Conservation (phyloP, 1,140 invertebrate genomes). For the Uloborus diversus region DNA sequence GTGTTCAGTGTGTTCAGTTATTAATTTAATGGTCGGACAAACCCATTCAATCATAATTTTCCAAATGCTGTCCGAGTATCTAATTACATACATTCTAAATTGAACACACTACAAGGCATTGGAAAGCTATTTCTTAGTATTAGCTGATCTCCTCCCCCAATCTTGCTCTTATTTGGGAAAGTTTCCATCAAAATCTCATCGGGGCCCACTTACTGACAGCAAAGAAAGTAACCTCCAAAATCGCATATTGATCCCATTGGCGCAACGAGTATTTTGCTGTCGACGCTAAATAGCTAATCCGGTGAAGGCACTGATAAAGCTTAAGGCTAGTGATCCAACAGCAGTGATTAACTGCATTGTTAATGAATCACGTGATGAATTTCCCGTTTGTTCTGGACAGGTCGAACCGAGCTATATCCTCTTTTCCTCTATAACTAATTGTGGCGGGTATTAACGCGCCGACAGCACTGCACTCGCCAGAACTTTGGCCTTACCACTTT, state of each 20-base stretch:
- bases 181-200: no score
- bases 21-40: no score
- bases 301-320: constrained; percentile 26
- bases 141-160: no score
- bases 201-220: background rate
- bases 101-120: no score
- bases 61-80: no score
- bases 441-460: constrained; percentile 38
- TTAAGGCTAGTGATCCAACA: constrained; percentile 26
- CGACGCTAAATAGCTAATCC: constrained; percentile 37
- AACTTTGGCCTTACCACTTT: constrained; percentile 15
- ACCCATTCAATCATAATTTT: no score
- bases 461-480: constrained; percentile 20
- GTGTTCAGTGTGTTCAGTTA: no score
- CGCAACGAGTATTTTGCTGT: constrained; percentile 1
- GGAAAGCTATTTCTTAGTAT: no score
- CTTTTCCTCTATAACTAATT: constrained; percentile 37
- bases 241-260: constrained; percentile 4
- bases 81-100: no score
- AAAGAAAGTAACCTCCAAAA: constrained; percentile 1
- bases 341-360: constrained; percentile 51
- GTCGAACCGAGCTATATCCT: constrained; percentile 7
- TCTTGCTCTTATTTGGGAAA: no score
- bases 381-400: constrained; percentile 36
- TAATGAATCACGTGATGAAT: constrained; percentile 51